phyloP scores from a whole-genome alignment of 2,888 invertebrate genomes.

The Dysmachus trigonus region DNA sequence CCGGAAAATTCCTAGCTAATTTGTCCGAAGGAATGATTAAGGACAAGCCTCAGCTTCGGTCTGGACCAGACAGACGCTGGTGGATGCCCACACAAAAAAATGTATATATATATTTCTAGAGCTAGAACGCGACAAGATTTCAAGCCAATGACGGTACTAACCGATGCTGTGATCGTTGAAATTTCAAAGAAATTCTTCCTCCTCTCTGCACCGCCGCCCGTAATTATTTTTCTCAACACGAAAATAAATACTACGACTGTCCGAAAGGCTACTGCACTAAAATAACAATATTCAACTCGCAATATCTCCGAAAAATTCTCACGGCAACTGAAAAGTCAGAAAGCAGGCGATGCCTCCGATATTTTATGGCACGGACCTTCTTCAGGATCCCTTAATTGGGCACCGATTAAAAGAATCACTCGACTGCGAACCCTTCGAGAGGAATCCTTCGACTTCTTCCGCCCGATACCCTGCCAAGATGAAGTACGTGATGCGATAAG shows the following conservation, averaged over 20 bases:
- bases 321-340: not conserved
- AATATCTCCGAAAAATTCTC: not conserved
- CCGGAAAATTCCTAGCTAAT: not conserved
- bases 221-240: not conserved
- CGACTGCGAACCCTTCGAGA: not conserved
- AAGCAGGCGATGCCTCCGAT: not conserved
- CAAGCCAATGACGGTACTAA: not conserved
- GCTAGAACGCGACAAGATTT: not conserved
- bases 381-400: not conserved
- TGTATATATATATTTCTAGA: not conserved
- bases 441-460: not conserved
- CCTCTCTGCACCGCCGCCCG: not conserved
- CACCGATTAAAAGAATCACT: not conserved
- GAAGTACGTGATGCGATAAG: constrained; percentile 17
- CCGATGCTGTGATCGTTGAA: not conserved
- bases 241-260: not conserved
- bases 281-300: not conserved
- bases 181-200: not conserved
- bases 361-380: not conserved
- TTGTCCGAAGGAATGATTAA: not conserved
- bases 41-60: no score
- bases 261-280: not conserved
- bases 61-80: not conserved
- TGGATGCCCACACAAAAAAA: not conserved
- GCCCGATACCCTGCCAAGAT: not conserved